Evolutionary conservation across 1,140 invertebrate species (phyloP).

Genomic region (Cydia amplana): DNA sequence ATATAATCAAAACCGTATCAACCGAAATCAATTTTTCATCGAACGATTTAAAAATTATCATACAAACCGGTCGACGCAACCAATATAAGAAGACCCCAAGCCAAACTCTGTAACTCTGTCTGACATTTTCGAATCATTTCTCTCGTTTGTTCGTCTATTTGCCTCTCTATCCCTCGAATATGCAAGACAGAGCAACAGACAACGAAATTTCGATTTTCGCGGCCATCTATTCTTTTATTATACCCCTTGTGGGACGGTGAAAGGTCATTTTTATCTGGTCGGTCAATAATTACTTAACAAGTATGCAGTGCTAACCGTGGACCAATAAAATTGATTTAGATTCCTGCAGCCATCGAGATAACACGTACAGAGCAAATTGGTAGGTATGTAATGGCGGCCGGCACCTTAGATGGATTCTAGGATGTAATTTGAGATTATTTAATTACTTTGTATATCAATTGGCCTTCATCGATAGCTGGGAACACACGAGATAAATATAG

Average conservation of each 20-base stretch:
- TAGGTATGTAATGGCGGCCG: not conserved
- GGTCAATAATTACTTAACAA: slow-evolving; percentile 61
- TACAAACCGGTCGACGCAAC: slow-evolving; percentile 49
- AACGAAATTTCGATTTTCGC: too few relatives aligned
- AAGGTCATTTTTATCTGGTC: slow-evolving; percentile 41
- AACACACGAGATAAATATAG: not conserved
- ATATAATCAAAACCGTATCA: slow-evolving; percentile 76
- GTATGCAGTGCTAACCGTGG: slow-evolving; percentile 47
- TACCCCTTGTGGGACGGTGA: slow-evolving; percentile 10
- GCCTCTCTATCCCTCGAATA: too few relatives aligned
- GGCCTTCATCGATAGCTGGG: not conserved
- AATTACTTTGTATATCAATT: slow-evolving; percentile 31
- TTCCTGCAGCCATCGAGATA: slow-evolving; percentile 39
- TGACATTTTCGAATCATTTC: too few relatives aligned
- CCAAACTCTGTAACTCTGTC: not conserved
- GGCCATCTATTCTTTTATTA: not conserved
- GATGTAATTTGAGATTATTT: not conserved
- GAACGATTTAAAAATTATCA: slow-evolving; percentile 73
- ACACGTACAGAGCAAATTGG: slow-evolving; percentile 19
- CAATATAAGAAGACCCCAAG: slow-evolving; percentile 44
- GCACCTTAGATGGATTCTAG: not conserved
- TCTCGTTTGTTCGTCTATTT: too few relatives aligned
- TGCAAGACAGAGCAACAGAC: too few relatives aligned
- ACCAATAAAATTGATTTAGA: slow-evolving; percentile 71
- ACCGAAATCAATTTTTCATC: slow-evolving; percentile 76